These are phyloP conservation scores for Lineus longissimus DNA, from an alignment of 1,140 invertebrate genomes.

Conservation along the genomic window DNA sequence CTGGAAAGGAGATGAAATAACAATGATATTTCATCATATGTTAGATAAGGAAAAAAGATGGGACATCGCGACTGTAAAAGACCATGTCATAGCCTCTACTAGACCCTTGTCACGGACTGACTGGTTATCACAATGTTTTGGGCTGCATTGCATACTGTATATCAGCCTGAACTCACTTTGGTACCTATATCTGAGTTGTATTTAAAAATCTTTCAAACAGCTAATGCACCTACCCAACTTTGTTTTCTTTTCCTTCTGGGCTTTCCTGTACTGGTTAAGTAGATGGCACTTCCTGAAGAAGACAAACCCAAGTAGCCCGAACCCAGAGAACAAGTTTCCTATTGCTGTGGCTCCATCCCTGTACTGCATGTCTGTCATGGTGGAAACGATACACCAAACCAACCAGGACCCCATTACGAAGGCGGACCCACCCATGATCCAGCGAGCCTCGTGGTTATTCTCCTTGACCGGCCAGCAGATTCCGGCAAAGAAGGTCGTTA, in stretches of 20 bases:
- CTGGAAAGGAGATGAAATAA: too few relatives aligned
- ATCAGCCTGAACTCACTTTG: too few relatives aligned
- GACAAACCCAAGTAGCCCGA: conserved; percentile 44
- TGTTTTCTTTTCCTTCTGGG: conserved; percentile 32
- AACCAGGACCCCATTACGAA: conserved; percentile 51
- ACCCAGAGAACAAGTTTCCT: conserved; percentile 49
- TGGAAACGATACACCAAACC: conserved; percentile 53
- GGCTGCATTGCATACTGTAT: too few relatives aligned
- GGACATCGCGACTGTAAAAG: too few relatives aligned
- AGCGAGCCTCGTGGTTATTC: conserved; percentile 54
- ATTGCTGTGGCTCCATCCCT: conserved; percentile 48
- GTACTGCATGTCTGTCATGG: conserved; percentile 40
- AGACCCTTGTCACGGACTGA: too few relatives aligned
- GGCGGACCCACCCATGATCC: conserved; percentile 52
- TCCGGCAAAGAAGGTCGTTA: conserved; percentile 51
- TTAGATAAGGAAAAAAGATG: too few relatives aligned
- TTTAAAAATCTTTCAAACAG: too few relatives aligned
- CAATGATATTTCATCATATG: too few relatives aligned
- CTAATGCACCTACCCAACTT: too few relatives aligned
- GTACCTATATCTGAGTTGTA: too few relatives aligned
- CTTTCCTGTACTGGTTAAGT: conserved; percentile 39
- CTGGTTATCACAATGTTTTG: too few relatives aligned
- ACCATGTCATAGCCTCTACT: too few relatives aligned
- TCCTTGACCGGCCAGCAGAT: conserved; percentile 52
- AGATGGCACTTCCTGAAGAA: conserved; percentile 52